Evolutionary conservation across 2,797 vertebrate genomes (phyloP).

Genomic region (Melopsittacus undulatus): DNA sequence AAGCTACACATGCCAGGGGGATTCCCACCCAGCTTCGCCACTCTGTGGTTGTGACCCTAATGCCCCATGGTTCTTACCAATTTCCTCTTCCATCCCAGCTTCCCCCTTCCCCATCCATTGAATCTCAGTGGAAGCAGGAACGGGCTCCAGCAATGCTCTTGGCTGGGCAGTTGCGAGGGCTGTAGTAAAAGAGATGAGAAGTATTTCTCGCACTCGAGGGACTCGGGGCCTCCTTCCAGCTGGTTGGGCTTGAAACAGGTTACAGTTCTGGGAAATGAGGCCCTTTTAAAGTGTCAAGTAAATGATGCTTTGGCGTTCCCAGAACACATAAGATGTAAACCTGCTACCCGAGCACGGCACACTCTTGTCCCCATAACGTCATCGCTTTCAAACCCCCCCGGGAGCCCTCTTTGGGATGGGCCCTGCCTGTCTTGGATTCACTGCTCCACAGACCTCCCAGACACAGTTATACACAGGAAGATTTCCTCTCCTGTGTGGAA

Average conservation of each 20-base stretch:
- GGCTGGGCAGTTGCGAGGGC: not conserved
- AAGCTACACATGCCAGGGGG: fast-evolving
- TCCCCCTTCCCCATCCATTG: not conserved
- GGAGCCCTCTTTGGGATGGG: not conserved
- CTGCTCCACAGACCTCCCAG: not conserved
- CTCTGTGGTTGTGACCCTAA: not conserved
- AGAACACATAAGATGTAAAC: not conserved
- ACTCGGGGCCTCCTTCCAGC: slow-evolving; percentile 34
- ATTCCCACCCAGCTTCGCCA: not conserved
- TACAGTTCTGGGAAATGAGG: slow-evolving; percentile 37
- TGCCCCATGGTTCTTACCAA: not conserved
- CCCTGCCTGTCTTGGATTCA: not conserved
- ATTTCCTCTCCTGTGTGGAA: not conserved
- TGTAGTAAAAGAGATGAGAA: not conserved
- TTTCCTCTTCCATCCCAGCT: not conserved
- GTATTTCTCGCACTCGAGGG: fast-evolving
- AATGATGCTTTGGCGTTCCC: not conserved
- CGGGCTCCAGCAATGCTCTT: fast-evolving
- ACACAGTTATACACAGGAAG: not conserved
- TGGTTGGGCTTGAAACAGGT: slow-evolving; percentile 21
- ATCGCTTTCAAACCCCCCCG: not conserved
- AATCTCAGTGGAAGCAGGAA: not conserved
- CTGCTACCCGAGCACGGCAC: not conserved
- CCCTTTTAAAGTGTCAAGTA: not conserved
- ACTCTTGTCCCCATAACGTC: not conserved